Evolutionary conservation across 2,113 vertebrate species (phyloP).

Genomic region (Podarcis cretensis): DNA sequence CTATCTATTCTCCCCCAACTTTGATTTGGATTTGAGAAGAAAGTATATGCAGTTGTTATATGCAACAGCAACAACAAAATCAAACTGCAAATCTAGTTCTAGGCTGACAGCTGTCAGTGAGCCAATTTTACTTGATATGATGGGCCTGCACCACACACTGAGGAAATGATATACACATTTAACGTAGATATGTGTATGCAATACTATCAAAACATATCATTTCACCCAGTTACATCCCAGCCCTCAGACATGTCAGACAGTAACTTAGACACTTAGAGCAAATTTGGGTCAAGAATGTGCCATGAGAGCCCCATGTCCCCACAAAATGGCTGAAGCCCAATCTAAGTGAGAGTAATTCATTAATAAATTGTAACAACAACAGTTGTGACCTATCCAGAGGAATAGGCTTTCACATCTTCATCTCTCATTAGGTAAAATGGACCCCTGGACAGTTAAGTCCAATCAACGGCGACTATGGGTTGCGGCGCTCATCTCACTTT

Average conservation of each 20-base stretch:
- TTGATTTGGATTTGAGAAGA: too few species aligned
- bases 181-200: neutral
- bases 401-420: too few species aligned
- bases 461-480: too few species aligned
- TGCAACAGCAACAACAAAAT: too few species aligned
- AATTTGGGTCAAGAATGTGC: neutral
- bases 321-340: neutral
- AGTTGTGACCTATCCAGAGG: too few species aligned
- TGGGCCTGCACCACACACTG: too few species aligned
- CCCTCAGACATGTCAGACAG: neutral
- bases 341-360: neutral
- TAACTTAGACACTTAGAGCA: neutral
- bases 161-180: neutral
- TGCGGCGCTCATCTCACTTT: too few species aligned
- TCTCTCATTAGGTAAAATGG: too few species aligned
- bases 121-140: neutral
- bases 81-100: neutral
- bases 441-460: too few species aligned
- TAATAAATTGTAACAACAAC: too few species aligned
- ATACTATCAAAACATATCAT: neutral
- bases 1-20: too few species aligned
- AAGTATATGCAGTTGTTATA: neutral
- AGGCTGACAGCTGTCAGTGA: neutral
- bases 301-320: neutral
- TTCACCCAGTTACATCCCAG: neutral